Evolutionary conservation across 1,140 invertebrate genomes (phyloP).

Genomic region (Drusus annulatus): DNA sequence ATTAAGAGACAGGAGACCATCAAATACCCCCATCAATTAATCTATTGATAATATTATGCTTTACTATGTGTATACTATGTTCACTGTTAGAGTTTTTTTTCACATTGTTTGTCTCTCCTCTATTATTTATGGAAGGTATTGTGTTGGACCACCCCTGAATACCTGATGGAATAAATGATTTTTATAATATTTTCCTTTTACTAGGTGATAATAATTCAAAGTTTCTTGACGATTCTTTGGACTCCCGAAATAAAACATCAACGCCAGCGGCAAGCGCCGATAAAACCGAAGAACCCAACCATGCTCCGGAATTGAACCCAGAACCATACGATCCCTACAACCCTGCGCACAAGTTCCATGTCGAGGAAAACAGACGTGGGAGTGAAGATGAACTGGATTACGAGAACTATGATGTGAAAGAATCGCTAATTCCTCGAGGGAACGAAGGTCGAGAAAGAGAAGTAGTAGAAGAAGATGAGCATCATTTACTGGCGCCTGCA

Average conservation of each 20-base stretch:
- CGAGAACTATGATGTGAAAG: slow-evolving; percentile 50
- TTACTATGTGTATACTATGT: no score
- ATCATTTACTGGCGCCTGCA: slow-evolving; percentile 55
- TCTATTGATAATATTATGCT: no score
- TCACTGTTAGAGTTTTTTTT: no score
- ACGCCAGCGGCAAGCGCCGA: neutral
- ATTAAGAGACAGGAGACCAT: no score
- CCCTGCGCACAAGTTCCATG: slow-evolving; percentile 49
- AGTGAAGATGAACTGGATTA: slow-evolving; percentile 46
- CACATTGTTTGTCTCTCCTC: no score
- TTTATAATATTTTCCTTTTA: neutral
- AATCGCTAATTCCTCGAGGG: neutral
- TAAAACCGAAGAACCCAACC: neutral
- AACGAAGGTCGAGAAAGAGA: slow-evolving; percentile 26
- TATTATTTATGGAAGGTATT: no score
- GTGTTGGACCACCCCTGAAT: no score
- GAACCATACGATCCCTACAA: slow-evolving; percentile 56
- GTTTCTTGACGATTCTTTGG: neutral
- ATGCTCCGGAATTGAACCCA: slow-evolving; percentile 36
- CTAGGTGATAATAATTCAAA: neutral
- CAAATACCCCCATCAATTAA: no score
- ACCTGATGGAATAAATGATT: neutral
- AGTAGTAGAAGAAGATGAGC: slow-evolving; percentile 43
- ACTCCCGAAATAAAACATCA: neutral
- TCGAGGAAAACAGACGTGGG: slow-evolving; percentile 26